Percentiles rank a stretch among this genome's conserved stretches.
Evolutionary conservation across 2,797 vertebrate genomes (phyloP).

Genomic region (Sebastes itinus): DNA sequence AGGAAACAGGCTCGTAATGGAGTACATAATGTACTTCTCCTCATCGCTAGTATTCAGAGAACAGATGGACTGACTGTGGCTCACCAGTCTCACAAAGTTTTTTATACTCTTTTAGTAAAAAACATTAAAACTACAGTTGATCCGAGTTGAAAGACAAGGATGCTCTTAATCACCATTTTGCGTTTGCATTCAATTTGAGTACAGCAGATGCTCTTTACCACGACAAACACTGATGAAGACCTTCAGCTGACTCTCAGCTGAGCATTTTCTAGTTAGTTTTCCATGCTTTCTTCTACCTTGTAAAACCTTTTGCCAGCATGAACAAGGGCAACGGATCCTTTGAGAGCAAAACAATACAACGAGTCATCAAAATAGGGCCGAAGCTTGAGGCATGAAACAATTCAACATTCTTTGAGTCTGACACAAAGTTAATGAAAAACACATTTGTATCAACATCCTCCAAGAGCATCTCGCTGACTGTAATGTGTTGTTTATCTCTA

Average conservation of each 20-base stretch:
- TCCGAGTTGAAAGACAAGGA: background rate
- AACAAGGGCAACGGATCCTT: background rate
- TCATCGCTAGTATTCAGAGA: background rate
- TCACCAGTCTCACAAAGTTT: background rate
- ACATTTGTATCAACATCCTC: conserved; percentile 8
- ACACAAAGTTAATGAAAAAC: conserved; percentile 36
- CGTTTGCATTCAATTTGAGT: background rate
- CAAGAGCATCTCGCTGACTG: background rate
- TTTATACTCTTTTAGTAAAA: background rate
- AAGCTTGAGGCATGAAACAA: conserved; percentile 1
- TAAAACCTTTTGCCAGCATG: conserved; percentile 12
- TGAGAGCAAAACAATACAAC: background rate
- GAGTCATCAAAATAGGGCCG: background rate
- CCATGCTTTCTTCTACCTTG: background rate
- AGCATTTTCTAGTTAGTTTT: background rate
- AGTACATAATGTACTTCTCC: conserved; percentile 18
- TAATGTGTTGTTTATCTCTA: background rate
- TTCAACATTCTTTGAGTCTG: conserved; percentile 36
- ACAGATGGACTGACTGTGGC: background rate
- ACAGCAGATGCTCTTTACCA: background rate
- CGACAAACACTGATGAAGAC: background rate
- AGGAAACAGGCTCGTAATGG: conserved; percentile 37
- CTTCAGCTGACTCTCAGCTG: background rate
- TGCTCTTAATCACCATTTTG: background rate
- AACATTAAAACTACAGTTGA: background rate